Percentiles rank a stretch among this genome's conserved stretches.
Evolutionary conservation across 64 coral and sea anemone genomes (phyloP).

Genomic region (Montipora capricornis): DNA sequence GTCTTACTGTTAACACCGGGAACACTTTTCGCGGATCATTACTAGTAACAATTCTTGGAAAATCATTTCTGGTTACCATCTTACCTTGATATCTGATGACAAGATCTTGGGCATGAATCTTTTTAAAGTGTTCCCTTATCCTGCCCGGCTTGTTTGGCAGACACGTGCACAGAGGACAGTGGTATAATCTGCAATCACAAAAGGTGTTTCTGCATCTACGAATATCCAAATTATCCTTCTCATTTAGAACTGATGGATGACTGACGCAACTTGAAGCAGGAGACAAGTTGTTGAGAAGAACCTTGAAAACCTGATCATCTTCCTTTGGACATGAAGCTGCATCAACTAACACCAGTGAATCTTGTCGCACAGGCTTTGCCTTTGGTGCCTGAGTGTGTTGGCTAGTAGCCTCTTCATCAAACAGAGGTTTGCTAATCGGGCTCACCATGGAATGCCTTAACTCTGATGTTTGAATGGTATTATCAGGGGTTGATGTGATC

Average conservation of each 20-base stretch:
- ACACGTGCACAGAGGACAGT: constrained; percentile 91
- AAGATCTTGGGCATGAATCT: constrained; percentile 85
- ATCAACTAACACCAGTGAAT: constrained; percentile 60
- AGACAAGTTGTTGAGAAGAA: constrained; percentile 67
- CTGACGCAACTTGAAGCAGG: constrained; percentile 58
- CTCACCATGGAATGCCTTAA: not conserved
- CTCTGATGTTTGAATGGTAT: not conserved
- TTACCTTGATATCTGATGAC: constrained; percentile 88
- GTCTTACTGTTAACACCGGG: too few species aligned
- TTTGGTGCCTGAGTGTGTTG: constrained; percentile 28
- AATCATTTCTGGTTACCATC: not conserved
- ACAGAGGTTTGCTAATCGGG: constrained; percentile 16
- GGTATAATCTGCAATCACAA: constrained; percentile 93
- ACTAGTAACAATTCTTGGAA: not conserved
- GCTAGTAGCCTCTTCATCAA: not conserved
- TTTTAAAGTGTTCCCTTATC: constrained; percentile 93
- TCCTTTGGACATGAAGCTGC: constrained; percentile 20
- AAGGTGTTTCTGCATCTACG: constrained; percentile 80
- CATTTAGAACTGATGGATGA: constrained; percentile 81
- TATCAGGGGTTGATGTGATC: constrained; percentile 10
- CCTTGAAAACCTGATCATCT: constrained; percentile 87
- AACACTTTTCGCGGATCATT: too few species aligned
- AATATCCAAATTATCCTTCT: constrained; percentile 46
- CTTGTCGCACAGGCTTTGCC: constrained; percentile 65
- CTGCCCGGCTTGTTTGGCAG: constrained; percentile 93